Conservation (phyloP, 2,113 vertebrate species). For the Tenrec ecaudatus region DNA sequence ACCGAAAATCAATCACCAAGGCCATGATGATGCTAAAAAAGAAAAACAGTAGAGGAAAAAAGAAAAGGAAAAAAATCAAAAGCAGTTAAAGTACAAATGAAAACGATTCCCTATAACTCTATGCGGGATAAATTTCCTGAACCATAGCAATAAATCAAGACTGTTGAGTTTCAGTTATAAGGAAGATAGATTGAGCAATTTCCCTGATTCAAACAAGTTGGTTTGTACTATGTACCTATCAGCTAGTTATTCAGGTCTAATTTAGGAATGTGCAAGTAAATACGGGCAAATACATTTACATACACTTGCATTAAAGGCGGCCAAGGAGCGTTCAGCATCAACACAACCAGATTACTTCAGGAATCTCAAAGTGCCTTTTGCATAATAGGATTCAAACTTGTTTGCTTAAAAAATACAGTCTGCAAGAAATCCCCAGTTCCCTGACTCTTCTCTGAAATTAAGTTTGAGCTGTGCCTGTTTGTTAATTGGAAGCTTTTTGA, state of each 20-base stretch:
- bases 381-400: constrained; percentile 60
- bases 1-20: constrained; percentile 78
- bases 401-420: constrained; percentile 47
- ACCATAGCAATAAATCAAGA: constrained; percentile 79
- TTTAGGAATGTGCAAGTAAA: constrained; percentile 72
- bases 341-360: constrained; percentile 59
- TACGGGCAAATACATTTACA: constrained; percentile 69
- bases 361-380: constrained; percentile 66
- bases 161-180: constrained; percentile 70
- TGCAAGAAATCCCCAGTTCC: neutral
- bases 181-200: constrained; percentile 79
- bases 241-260: constrained; percentile 74
- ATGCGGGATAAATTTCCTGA: constrained; percentile 73
- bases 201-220: constrained; percentile 74
- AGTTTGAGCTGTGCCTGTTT: constrained; percentile 31
- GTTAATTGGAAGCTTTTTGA: constrained; percentile 36
- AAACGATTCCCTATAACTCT: constrained; percentile 77
- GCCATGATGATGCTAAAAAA: constrained; percentile 62
- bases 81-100: constrained; percentile 82
- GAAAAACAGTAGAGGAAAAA: neutral
- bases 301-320: constrained; percentile 51
- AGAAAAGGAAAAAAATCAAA: constrained; percentile 73
- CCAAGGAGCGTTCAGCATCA: constrained; percentile 26
- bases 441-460: neutral
- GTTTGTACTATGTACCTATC: constrained; percentile 70